Conservation (phyloP, 1,140 invertebrate species). For the Metopolophium dirhodum region DNA sequence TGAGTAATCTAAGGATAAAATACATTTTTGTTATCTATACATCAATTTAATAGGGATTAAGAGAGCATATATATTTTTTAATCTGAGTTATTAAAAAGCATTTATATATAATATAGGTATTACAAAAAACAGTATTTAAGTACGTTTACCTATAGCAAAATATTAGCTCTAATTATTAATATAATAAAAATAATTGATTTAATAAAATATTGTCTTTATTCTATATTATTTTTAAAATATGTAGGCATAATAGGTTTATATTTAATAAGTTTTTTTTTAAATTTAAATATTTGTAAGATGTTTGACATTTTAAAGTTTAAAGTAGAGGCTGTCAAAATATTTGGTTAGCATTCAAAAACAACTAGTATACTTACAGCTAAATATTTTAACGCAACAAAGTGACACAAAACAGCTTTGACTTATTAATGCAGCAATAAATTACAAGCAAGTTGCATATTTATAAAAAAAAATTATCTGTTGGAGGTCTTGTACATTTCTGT, state of each 20-base stretch:
- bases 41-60: neutral
- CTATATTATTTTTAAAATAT: neutral
- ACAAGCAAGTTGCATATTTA: neutral
- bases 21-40: neutral
- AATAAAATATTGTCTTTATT: neutral
- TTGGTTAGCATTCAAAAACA: conserved; percentile 1
- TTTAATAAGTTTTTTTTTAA: neutral
- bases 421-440: conserved; percentile 9
- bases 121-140: neutral
- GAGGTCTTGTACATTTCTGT: neutral
- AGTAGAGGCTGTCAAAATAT: neutral
- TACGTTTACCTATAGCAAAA: neutral
- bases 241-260: neutral
- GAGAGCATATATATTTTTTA: conserved; percentile 2
- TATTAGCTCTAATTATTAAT: neutral
- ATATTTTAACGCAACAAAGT: neutral
- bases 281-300: neutral
- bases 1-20: neutral
- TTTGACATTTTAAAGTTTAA: neutral
- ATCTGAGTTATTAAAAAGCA: neutral
- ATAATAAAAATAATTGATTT: neutral
- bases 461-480: neutral
- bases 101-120: neutral
- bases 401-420: neutral
- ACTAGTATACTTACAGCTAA: neutral